Evolutionary conservation across 2,113 vertebrate species (phyloP), one percentile per base, ranked within the genome.

Genomic region (Mesocricetus auratus): DNA sequence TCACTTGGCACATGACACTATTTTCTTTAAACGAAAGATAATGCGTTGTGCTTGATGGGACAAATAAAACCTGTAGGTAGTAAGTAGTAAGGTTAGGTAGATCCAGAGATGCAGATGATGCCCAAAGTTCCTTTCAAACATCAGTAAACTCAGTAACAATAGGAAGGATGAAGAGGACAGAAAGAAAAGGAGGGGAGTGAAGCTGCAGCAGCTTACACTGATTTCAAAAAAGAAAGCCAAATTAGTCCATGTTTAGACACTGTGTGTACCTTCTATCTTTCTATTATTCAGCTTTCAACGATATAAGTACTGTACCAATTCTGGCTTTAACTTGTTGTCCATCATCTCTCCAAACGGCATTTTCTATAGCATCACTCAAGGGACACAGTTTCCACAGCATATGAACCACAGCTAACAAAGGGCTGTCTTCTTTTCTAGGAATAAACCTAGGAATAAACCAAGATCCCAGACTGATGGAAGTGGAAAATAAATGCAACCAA

Each of bases 391-490:
- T 26, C 19, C 85, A 42, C 26, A 53, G 9, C 29, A 88, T 39
- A 81, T 29, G 56, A 4, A 68, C 45, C 21, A 60, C 31, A 71
- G 24, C 56, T 95, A 58, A 86, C 58, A 21, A 33, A 94, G 16
- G 89, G 1, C 2, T 47, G 6, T 26, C 3, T 83, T 68, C 13
- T 96, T 97, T 87, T 53, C 90, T 94, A n/a, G n/a, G n/a, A n/a
- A n/a, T n/a, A n/a, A n/a, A 26, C 45, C 89, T 68, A 93, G 93
- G 50, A 90, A 97, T 82, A 42, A 29, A 58, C 62, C 81, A 73
- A 85, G 45, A 47, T 85, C 2, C 15, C 94, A 68, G 94, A 96
- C 91, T 92, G 33, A 0, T 6, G 64, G 64, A 33, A 4, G 3
- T 3, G 77, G 58, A 86, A 91, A 90, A 56, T 42, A 56, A 94